phyloP scores from a whole-genome alignment of 2,797 vertebrate species.

The Tenualosa thibaudeaui region DNA sequence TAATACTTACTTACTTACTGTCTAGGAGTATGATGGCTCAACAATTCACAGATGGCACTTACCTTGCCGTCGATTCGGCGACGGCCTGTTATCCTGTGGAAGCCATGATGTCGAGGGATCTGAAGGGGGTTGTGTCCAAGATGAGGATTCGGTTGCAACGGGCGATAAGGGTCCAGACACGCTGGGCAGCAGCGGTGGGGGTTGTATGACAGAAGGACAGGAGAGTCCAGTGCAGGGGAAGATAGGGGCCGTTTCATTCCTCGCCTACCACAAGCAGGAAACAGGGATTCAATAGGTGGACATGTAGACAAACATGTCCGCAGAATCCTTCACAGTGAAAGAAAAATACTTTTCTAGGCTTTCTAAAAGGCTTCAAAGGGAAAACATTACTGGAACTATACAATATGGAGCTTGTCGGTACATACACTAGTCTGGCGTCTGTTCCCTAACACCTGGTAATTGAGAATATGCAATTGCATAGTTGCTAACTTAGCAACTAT shows the following conservation, averaged over 20 bases:
- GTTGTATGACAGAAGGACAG: conserved; percentile 59
- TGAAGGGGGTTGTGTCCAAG: conserved; percentile 81
- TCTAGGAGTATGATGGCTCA: background rate
- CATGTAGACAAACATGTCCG: background rate
- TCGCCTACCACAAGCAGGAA: background rate
- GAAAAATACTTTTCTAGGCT: no score
- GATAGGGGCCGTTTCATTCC: conserved; percentile 35
- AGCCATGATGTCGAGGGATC: conserved; percentile 81
- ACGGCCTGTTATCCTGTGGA: conserved; percentile 80
- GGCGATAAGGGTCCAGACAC: conserved; percentile 74
- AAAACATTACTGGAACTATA: background rate
- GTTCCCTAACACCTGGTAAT: no score
- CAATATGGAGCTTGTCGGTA: background rate
- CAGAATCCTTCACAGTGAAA: background rate
- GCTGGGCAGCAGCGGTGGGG: conserved; percentile 77
- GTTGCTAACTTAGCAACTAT: no score
- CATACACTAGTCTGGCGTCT: background rate
- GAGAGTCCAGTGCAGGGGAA: conserved; percentile 11
- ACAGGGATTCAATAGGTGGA: background rate
- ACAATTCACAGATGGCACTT: background rate
- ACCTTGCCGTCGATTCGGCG: conserved; percentile 78
- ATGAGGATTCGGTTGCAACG: conserved; percentile 62
- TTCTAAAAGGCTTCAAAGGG: background rate
- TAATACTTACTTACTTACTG: background rate
- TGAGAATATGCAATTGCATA: no score